A percentile compares a stretch with the other conserved stretches of the same genome.
Evolutionary conservation across 2,888 invertebrate species (phyloP).

Genomic region (Leptinotarsa peninsularis): DNA sequence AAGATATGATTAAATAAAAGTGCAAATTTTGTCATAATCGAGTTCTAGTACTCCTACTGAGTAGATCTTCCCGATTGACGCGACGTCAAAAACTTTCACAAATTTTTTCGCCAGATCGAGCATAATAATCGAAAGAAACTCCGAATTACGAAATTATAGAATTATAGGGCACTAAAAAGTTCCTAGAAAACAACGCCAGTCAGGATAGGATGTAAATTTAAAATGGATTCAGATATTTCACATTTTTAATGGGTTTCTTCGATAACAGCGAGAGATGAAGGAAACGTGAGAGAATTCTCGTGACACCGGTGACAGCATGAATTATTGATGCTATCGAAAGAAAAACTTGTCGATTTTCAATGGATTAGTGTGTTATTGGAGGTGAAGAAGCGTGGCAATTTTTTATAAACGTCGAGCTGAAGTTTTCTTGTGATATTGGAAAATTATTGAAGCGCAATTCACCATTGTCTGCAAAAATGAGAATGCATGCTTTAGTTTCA

Average conservation of each 20-base stretch:
- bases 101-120: background rate
- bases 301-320: conserved; percentile 27
- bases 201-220: background rate
- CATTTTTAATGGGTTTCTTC: conserved; percentile 33
- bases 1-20: no score
- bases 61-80: background rate
- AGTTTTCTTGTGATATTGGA: no score
- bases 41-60: no score
- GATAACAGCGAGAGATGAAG: conserved; percentile 27
- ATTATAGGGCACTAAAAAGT: background rate
- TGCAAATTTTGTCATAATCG: no score
- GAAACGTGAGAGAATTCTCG: conserved; percentile 17
- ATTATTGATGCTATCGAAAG: conserved; percentile 27
- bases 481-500: no score
- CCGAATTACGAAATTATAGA: background rate
- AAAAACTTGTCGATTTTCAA: conserved; percentile 4
- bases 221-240: conserved; percentile 17
- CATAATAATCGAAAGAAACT: background rate
- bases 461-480: no score
- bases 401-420: background rate
- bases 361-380: background rate
- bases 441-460: no score
- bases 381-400: background rate
- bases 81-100: background rate
- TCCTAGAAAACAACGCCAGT: background rate